These are phyloP conservation scores for Brachymystax lenok DNA, from an alignment of 2,797 vertebrate genomes.

Conservation along the genomic window DNA sequence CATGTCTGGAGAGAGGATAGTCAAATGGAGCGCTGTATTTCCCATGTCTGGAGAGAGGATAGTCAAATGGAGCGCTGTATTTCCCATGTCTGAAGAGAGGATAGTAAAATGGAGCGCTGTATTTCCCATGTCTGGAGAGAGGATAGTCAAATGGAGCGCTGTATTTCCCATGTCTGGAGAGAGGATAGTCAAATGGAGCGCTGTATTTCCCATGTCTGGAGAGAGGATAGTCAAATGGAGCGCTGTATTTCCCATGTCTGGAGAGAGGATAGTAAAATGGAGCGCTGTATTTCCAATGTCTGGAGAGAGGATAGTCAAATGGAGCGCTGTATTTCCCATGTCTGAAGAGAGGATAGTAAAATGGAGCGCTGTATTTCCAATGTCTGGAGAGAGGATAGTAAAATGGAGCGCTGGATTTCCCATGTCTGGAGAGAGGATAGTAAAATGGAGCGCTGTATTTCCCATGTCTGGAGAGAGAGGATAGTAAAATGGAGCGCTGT, in stretches of 20 bases:
- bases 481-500: conserved; percentile 72
- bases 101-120: conserved; percentile 39
- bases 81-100: conserved; percentile 47
- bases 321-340: conserved; percentile 67
- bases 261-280: conserved; percentile 49
- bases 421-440: conserved; percentile 51
- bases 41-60: conserved; percentile 67
- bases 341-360: conserved; percentile 52
- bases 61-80: conserved; percentile 69
- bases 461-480: conserved; percentile 30
- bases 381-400: conserved; percentile 50
- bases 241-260: conserved; percentile 50
- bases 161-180: neutral
- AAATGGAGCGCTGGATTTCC: no score
- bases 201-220: neutral
- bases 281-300: conserved; percentile 65
- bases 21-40: conserved; percentile 47
- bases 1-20: conserved; percentile 44
- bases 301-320: conserved; percentile 60
- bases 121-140: conserved; percentile 6
- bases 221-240: conserved; percentile 70
- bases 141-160: conserved; percentile 44
- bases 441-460: neutral
- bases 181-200: conserved; percentile 48
- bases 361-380: no score